Base-by-base conservation (phyloP, 2,888 invertebrate species). In the Megaustenia siamemsis region DNA sequence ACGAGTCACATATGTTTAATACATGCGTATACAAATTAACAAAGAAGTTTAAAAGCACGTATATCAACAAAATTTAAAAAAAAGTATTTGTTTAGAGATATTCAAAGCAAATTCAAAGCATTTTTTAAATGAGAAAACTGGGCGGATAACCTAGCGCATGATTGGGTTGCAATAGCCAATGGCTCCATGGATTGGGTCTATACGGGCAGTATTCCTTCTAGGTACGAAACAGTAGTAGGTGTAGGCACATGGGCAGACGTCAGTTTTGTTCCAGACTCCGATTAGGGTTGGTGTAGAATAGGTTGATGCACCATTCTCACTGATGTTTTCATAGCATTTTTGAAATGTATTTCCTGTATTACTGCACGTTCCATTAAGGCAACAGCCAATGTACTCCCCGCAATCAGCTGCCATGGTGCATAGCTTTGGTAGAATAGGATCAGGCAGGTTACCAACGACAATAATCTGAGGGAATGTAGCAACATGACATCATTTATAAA, bases 351-450 rank as follows among this genome's bases (percentile, higher is more conserved):
- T 32, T 60, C 80, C 80, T 2, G 69, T 69, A 21, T 1, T 43
- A 35, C 69, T 80, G 69, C 80, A 80, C 18, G 2, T 10, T 35
- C 80, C 80, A 24, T 68, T 24, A 66, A 80, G 69, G 35, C 80
- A 80, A 40, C 80, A 80, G 5, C 32, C 69, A 1, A 18, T 12
- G 35, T 28, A 24, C 10, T 12, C 15, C 3, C 49, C 35, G 21
- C 80, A 69, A 35, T 80, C 49, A 24, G 80, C 45, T 3, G 53
- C 80, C 21, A 10, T 15, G 24, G n/a, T 32, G 38, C 80, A 80
- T n/a, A 38, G 38, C 28, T 15, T 21, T 56, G 56, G n/a, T n/a
- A n/a, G n/a, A n/a, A n/a, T n/a, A n/a, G n/a, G n/a, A n/a, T n/a
- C n/a, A n/a, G n/a, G n/a, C n/a, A n/a, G n/a, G n/a, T n/a, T n/a